Base-by-base conservation (phyloP, 1,140 invertebrate genomes). In the Ceratosolen solmsi region DNA sequence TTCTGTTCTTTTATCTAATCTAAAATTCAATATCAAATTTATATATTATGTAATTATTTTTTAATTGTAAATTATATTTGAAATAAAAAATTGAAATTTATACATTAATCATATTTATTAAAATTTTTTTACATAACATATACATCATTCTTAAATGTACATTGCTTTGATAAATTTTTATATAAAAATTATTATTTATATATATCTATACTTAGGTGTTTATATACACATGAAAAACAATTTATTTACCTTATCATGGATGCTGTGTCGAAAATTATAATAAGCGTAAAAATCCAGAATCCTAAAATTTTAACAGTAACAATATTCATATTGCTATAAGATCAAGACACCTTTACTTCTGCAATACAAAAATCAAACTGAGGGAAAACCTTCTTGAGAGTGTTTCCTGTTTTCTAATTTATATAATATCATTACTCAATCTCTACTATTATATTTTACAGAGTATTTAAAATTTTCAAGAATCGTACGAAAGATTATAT, bases 391-490 rank as follows among this genome's bases (percentile, higher is more conserved):
- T 7, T 58, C 25, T 58, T 27, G 20, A 54, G 51, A 54, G 25
- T 58, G 25, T 58, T 58, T 58, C 56, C 56, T 58, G 56, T 25
- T 58, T 58, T 58, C 56, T 58, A 58, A 58, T 58, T 58, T 58
- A 58, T 58, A 27, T 27, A 58, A 58, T 5, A 58, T n/a, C 15
- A 58, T 58, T 27, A 54, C 51, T 2, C 15, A 54, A 54, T 54
- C 11, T 20, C 15, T 54, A 22, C 51, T 20, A 17, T 54, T 54
- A 46, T 46, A 7, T 46, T 46, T 7, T 46, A 46, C 41, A 46
- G 41, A 7, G 5, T 46, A 46, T 46, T 46, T 7, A 5, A 13
- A 46, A 46, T 5, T 46, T 46, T 46, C 41, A 13, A 46, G 13
- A 5, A 13, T 46, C 5, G 41, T 46, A 46, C 5, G 41, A 7